phyloP scores from a whole-genome alignment of 1,140 invertebrate genomes.

The Scaptomyza graminum region DNA sequence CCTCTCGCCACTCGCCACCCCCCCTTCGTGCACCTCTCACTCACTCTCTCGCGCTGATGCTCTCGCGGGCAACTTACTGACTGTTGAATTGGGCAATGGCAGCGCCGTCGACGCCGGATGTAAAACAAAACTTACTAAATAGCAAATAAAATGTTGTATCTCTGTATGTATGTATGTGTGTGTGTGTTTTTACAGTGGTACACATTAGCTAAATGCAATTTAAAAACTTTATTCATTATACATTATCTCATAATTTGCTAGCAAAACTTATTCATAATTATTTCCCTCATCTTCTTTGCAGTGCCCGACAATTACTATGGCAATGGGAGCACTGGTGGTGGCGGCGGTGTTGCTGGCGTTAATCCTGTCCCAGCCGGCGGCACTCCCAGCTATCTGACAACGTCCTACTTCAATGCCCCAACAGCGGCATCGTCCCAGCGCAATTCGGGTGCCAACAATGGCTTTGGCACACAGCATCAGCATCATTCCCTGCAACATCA shows the following conservation, averaged over 20 bases:
- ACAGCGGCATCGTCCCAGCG: constrained; percentile 72
- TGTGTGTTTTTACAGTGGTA: constrained; percentile 49
- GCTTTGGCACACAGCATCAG: constrained; percentile 54
- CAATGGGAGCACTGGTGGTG: constrained; percentile 48
- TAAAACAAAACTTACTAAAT: constrained; percentile 78
- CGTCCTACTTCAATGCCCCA: constrained; percentile 80
- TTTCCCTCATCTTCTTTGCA: constrained; percentile 25
- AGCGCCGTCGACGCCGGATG: constrained; percentile 64
- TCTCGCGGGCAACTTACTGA: constrained; percentile 15
- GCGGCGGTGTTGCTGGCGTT: constrained; percentile 48
- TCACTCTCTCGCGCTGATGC: no score
- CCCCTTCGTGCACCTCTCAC: not conserved
- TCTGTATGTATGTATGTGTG: constrained; percentile 1
- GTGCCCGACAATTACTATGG: constrained; percentile 82
- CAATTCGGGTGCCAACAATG: constrained; percentile 52
- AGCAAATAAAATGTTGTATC: constrained; percentile 55
- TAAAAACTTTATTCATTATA: no score
- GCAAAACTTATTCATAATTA: not conserved
- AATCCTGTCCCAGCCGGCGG: constrained; percentile 50
- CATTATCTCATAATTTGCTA: no score
- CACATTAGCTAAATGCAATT: constrained; percentile 6
- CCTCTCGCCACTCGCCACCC: not conserved
- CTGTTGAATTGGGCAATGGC: constrained; percentile 74
- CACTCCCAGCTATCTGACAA: constrained; percentile 67
- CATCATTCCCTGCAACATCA: constrained; percentile 83